Base-by-base conservation (phyloP, 2,888 invertebrate genomes). In the Ichneumon xanthorius region DNA sequence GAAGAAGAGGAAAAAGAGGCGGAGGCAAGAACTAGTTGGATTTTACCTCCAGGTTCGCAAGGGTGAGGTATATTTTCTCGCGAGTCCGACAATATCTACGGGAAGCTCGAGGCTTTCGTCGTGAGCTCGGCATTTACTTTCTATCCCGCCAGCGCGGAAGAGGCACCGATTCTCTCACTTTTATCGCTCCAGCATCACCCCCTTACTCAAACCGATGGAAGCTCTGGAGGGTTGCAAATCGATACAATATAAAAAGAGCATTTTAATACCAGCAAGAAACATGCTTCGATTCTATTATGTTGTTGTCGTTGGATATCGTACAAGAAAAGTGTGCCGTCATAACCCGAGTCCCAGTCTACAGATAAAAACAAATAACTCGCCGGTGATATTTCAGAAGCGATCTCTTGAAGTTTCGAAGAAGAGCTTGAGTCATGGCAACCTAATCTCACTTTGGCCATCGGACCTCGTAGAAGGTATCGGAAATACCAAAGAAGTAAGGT, bases 41-140 rank as follows among this genome's bases (percentile, higher is more conserved):
- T 85, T 55, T 71, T 37, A 14, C 70, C 22, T 45, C 75, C 40
- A 63, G 65, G 78, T 82, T 80, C 68, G 71, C 48, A 73, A 61
- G 37, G 61, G 68, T 22, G 70, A 76, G 73, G 78, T 83, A 79
- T 76, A 83, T 85, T 83, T 85, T 80, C 65, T 55, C 61, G 67
- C 30, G 19, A 68, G 53, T 26, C 80, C 67, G 63, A 81, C 73
- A 71, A 68, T 67, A 67, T 87, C 40, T 37, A 65, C 61, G 75
- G 53, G 77, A 70, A 79, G 63, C 65, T 68, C 53, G 19, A 58
- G 53, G 75, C 58, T 86, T 84, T 80, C 48, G 26, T 45, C 37
- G 55, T 55, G 53, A 73, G 70, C 50, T 77, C 19, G 61, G 45
- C 72, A 40, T 63, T 22, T 33, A 37, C 48, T 48, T 75, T 9